Evolutionary conservation across 1,140 invertebrate genomes (phyloP).

Genomic region (Macrocentrus cingulum): DNA sequence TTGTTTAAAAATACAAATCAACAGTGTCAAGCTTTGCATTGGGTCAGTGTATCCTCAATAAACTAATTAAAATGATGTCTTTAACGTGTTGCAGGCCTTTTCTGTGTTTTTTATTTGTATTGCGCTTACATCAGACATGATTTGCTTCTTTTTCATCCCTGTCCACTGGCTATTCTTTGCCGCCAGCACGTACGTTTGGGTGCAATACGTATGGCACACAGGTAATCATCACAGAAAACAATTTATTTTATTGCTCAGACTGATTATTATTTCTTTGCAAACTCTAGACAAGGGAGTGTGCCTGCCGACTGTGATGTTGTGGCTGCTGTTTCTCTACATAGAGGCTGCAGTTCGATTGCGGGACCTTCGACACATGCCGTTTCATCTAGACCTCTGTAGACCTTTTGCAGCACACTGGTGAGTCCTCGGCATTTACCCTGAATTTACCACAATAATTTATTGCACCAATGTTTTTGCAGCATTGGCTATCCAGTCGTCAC

Average conservation of each 20-base stretch:
- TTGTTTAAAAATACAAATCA: conserved; percentile 12
- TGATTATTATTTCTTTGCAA: conserved; percentile 47
- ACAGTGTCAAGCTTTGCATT: conserved; percentile 6
- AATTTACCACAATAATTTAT: conserved; percentile 21
- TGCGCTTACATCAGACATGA: conserved; percentile 96
- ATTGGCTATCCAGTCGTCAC: conserved; percentile 98
- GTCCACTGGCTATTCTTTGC: conserved; percentile 97
- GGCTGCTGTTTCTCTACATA: conserved; percentile 94
- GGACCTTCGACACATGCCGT: conserved; percentile 84
- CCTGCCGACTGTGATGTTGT: conserved; percentile 91
- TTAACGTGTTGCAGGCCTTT: conserved; percentile 79
- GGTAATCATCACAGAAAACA: conserved; percentile 69
- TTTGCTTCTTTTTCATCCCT: conserved; percentile 99
- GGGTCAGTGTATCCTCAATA: conserved; percentile 5
- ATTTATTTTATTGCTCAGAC: no score
- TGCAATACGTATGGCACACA: conserved; percentile 98
- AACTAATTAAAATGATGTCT: background rate
- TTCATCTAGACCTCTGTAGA: conserved; percentile 91
- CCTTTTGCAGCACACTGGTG: conserved; percentile 98
- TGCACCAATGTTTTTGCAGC: conserved; percentile 58
- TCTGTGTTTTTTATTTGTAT: conserved; percentile 98
- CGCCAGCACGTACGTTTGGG: conserved; percentile 98
- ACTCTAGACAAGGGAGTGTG: conserved; percentile 93
- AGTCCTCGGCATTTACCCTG: conserved; percentile 36
- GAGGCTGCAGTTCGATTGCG: conserved; percentile 87